phyloP scores from a whole-genome alignment of 2,888 invertebrate species.

The Fissipunctia ypsillon region DNA sequence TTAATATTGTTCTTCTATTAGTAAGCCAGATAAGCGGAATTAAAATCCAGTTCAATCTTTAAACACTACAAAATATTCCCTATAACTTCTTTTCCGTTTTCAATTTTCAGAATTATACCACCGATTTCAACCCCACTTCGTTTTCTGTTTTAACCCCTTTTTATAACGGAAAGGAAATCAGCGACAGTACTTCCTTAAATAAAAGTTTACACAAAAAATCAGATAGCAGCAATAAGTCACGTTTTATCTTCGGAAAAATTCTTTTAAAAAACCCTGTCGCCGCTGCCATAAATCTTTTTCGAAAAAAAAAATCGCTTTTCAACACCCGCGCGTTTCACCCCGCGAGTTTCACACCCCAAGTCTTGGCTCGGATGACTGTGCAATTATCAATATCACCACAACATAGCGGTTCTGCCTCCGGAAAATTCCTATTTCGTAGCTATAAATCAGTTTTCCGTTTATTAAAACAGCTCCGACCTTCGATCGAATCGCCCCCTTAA shows the following conservation, averaged over 20 bases:
- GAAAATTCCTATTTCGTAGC: conserved; percentile 81
- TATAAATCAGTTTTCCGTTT: conserved; percentile 88
- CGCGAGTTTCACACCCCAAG: conserved; percentile 45
- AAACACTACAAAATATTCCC: not conserved
- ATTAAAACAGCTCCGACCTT: conserved; percentile 84
- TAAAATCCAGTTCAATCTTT: not conserved
- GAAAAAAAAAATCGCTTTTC: conserved; percentile 51
- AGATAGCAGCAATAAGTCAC: conserved; percentile 56
- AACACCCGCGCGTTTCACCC: conserved; percentile 36
- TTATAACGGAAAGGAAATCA: conserved; percentile 29
- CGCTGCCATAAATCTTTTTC: conserved; percentile 65
- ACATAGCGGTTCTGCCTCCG: conserved; percentile 74
- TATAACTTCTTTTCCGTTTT: not conserved
- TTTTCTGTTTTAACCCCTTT: not conserved
- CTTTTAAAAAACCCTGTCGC: conserved; percentile 49
- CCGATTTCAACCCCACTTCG: not conserved
- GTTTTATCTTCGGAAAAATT: conserved; percentile 52
- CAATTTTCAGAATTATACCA: not conserved
- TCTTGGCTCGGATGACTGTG: conserved; percentile 82
- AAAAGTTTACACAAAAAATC: conserved; percentile 58
- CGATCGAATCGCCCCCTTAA: conserved; percentile 73
- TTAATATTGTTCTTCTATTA: not conserved
- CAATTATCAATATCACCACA: conserved; percentile 80
- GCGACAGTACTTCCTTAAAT: conserved; percentile 21
- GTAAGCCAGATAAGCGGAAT: not conserved